Evolutionary conservation across 2,888 invertebrate genomes (phyloP).

Genomic region (Galeruca laticollis): DNA sequence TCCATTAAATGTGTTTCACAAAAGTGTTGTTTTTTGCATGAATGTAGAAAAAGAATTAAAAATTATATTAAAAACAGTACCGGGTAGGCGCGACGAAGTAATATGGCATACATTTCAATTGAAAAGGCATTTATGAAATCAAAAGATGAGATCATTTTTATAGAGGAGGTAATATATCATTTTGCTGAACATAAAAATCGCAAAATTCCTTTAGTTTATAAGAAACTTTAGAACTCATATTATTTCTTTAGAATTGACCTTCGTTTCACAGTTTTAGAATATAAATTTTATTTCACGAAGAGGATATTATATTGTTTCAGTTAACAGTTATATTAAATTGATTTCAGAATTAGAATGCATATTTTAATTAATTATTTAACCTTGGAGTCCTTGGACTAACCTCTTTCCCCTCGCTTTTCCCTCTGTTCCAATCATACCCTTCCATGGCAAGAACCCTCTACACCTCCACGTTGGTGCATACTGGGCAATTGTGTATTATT

Average conservation of each 20-base stretch:
- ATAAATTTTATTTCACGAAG: slow-evolving; percentile 11
- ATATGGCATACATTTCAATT: slow-evolving; percentile 29
- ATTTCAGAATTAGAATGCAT: too few species aligned
- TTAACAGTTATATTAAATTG: too few species aligned
- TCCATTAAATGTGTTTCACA: too few species aligned
- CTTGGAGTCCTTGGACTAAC: too few species aligned
- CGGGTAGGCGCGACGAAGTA: slow-evolving; percentile 23
- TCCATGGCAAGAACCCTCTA: slow-evolving; percentile 18
- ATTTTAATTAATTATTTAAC: too few species aligned
- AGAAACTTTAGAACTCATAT: slow-evolving; percentile 15
- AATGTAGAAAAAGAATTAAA: slow-evolving; percentile 32
- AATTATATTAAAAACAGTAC: slow-evolving; percentile 26
- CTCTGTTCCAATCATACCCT: too few species aligned
- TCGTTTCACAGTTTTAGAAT: slow-evolving; percentile 19
- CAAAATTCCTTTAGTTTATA: slow-evolving; percentile 17
- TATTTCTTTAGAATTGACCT: slow-evolving; percentile 4
- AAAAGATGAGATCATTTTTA: slow-evolving; percentile 15
- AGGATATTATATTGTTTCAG: too few species aligned
- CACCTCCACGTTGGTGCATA: slow-evolving; percentile 18
- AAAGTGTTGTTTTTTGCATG: too few species aligned
- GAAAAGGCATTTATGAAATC: slow-evolving; percentile 27
- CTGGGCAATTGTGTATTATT: slow-evolving; percentile 17
- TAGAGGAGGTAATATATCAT: slow-evolving; percentile 19
- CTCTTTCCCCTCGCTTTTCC: too few species aligned
- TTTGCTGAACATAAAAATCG: slow-evolving; percentile 22